Evolutionary conservation across 1,140 invertebrate species (phyloP).

Genomic region (Eubasilissa regina): DNA sequence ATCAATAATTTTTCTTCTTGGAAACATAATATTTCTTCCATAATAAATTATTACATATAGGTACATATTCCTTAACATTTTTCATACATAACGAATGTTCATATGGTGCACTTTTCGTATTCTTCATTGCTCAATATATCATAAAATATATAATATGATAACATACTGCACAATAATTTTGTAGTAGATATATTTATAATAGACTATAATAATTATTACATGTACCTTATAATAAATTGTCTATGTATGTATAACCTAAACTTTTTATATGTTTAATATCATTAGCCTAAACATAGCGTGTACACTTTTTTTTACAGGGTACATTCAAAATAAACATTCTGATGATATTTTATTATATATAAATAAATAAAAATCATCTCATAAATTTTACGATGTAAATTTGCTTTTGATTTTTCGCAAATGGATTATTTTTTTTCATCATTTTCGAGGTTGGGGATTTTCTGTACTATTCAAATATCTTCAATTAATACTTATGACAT

Average conservation of each 20-base stretch:
- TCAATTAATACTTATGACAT: too few species aligned
- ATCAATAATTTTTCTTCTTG: not conserved
- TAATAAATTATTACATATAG: constrained; percentile 1
- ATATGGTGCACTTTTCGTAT: constrained; percentile 26
- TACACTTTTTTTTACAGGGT: not conserved
- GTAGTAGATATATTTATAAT: constrained; percentile 35
- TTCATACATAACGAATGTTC: constrained; percentile 9
- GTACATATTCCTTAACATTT: not conserved
- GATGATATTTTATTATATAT: not conserved
- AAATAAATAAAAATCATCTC: too few species aligned
- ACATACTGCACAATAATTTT: constrained; percentile 49
- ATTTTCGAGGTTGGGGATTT: too few species aligned
- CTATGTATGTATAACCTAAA: constrained; percentile 1
- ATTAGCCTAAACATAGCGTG: not conserved
- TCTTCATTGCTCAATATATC: constrained; percentile 32
- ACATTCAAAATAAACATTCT: not conserved
- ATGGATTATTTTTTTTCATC: too few species aligned
- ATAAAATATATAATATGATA: constrained; percentile 29
- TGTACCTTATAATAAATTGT: constrained; percentile 2
- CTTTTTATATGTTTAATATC: not conserved
- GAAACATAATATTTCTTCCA: constrained; percentile 10
- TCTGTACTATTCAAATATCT: too few species aligned
- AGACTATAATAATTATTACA: constrained; percentile 4
- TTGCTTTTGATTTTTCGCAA: too few species aligned
- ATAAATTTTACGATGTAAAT: too few species aligned